phyloP scores from a whole-genome alignment of 92 coral and sea anemone genomes.

The Phenganax stokvisi region DNA sequence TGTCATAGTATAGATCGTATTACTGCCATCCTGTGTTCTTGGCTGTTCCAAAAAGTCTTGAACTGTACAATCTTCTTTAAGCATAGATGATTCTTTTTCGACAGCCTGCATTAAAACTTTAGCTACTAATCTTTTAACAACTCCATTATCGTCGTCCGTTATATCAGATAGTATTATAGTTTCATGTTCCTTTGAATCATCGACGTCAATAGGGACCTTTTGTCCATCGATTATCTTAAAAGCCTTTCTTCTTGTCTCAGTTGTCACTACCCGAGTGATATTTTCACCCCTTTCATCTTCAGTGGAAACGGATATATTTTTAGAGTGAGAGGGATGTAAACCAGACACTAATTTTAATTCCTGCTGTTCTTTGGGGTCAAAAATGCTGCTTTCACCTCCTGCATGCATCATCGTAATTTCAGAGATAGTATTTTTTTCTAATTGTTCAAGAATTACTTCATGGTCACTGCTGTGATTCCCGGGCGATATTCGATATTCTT shows the following conservation, averaged over 20 bases:
- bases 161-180: neutral
- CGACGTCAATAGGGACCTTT: neutral
- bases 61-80: neutral
- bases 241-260: slow-evolving; percentile 9
- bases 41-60: neutral
- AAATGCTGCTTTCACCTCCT: neutral
- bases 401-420: neutral
- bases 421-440: neutral
- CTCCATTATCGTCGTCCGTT: neutral
- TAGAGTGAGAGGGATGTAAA: neutral
- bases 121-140: neutral
- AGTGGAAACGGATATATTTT: slow-evolving; percentile 1
- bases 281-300: slow-evolving; percentile 6
- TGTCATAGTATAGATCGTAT: neutral
- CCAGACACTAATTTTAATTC: neutral
- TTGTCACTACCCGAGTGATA: slow-evolving; percentile 14
- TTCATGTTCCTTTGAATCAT: neutral
- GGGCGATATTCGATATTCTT: neutral
- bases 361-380: neutral
- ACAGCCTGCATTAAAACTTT: neutral
- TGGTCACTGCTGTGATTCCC: neutral
- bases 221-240: neutral
- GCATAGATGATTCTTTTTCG: neutral
- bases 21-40: neutral
- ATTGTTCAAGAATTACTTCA: neutral